Base-by-base conservation (phyloP, 2,113 vertebrate genomes). In the Otus sunia region DNA sequence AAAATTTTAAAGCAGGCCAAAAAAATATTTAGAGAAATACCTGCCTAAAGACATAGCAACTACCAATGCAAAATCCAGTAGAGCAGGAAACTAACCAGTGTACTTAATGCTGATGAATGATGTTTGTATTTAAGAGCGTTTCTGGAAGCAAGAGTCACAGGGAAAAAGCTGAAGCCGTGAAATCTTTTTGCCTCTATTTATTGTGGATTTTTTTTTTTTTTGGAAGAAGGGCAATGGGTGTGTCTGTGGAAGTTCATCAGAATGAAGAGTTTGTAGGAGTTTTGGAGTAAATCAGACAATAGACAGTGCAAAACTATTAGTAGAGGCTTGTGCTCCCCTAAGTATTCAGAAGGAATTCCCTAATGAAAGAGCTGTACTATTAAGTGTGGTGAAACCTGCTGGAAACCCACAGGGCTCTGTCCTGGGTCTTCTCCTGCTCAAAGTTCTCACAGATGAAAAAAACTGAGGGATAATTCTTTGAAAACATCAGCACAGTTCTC, bases 141-240 rank as follows among this genome's bases (percentile, higher is more conserved):
- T 67, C 30, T 60, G 53, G 39, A 89, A 73, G 27, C 78, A 60
- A 59, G 10, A 66, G 32, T 16, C 50, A 53, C 15, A 26, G 15
- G 12, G 52, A 27, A 56, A 81, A 75, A 69, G 16, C 8, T 1
- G 0, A 81, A 69, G 16, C 11, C 1, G 0, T 58, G 13, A 45
- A 60, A 60, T 34, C 37, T 59, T 71, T 37, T 21, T 71, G 25
- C 25, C 25, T 78, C 29, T 66, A 30, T 53, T 78, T 25, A 27
- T 53, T 60, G 60, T 29, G 27, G 52, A 41, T 18, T 32, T 13
- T 29, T 30, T 79, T 30, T 56, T 26, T 49, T 39, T 26, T 75
- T 5, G 20, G 5, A 72, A 64, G 32, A 72, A 5, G 3, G 8
- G 7, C 34, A 58, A 53, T 29, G 29, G 23, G 30, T 73, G 37